Evolutionary conservation across 2,113 vertebrate species (phyloP).

Genomic region (Callorhinus ursinus): DNA sequence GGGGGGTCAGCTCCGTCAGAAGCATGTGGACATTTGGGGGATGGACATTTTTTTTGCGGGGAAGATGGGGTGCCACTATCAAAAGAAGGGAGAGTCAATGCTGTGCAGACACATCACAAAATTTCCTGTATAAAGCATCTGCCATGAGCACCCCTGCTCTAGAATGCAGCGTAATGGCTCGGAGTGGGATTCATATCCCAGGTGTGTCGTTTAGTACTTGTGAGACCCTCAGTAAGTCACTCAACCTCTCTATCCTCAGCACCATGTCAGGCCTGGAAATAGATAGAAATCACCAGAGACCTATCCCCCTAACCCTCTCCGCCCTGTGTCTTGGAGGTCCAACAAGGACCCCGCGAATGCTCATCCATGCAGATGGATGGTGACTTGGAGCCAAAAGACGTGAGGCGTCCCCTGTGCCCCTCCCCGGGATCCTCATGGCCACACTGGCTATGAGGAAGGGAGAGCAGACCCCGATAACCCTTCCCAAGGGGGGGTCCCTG

Average conservation of each 20-base stretch:
- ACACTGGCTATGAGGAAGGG: not conserved
- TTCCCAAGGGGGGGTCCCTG: not conserved
- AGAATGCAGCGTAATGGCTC: not conserved
- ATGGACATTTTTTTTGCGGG: not conserved
- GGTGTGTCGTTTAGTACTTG: not conserved
- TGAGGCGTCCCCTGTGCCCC: not conserved
- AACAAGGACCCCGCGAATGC: not conserved
- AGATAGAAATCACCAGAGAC: accelerated
- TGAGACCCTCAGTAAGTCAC: too few species aligned
- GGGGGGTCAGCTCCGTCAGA: not conserved
- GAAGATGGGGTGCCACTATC: not conserved
- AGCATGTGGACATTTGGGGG: not conserved
- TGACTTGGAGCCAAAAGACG: not conserved
- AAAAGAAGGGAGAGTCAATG: not conserved
- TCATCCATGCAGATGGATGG: accelerated
- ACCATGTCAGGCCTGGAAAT: not conserved
- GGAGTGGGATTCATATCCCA: not conserved
- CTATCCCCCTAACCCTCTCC: not conserved
- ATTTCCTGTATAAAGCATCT: not conserved
- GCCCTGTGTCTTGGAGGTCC: accelerated
- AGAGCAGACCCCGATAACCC: accelerated
- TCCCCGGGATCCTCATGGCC: not conserved
- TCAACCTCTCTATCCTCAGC: not conserved
- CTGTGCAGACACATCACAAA: not conserved
- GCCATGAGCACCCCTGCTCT: accelerated